Base-by-base conservation (phyloP, 2,797 vertebrate species). In the Danio albolineatus region DNA sequence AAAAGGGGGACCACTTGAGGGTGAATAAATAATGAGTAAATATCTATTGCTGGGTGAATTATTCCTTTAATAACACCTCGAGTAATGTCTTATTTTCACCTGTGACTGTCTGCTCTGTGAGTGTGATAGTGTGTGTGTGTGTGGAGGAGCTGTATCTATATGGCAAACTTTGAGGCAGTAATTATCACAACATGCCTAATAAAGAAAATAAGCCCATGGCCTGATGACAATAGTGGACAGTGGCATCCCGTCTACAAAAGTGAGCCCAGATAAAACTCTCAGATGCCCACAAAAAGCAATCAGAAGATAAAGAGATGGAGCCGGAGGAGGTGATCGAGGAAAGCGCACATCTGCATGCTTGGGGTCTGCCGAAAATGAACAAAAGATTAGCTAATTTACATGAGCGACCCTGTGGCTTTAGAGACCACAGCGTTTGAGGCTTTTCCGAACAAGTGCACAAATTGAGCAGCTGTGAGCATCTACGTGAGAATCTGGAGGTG, bases 241-340 rank as follows among this genome's bases (percentile, higher is more conserved):
- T 59, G 54, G 9, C 38, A 43, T 54, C 48, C 51, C 41, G 16
- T 19, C 70, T 57, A 56, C 21, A 56, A 28, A 56, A 59, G 67
- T 59, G 53, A 77, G 53, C 10, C 16, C 5, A 54, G 70, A 57
- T 57, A 69, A 28, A 59, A 61, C 61, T 66, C 9, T 71, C 48
- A 51, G 46, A 79, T 49, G 4, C 28, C 59, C 57, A 51, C 46
- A 48, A 77, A 69, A 61, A 76, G 43, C 48, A 44, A 65, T 71
- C 53, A 72, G 60, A 53, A 57, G 60, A 62, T 65, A 80, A 60
- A 51, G 56, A 80, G 64, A 74, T 59, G 56, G 61, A 69, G 60
- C 46, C 21, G 39, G 83, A 85, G 85, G 39, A 85, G 84, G 84
- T 83, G 85, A 85, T 83, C 84, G 49, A 72, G 14, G 65, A 49